Conservation (phyloP, 2,797 vertebrate genomes). For the Acridotheres tristis region DNA sequence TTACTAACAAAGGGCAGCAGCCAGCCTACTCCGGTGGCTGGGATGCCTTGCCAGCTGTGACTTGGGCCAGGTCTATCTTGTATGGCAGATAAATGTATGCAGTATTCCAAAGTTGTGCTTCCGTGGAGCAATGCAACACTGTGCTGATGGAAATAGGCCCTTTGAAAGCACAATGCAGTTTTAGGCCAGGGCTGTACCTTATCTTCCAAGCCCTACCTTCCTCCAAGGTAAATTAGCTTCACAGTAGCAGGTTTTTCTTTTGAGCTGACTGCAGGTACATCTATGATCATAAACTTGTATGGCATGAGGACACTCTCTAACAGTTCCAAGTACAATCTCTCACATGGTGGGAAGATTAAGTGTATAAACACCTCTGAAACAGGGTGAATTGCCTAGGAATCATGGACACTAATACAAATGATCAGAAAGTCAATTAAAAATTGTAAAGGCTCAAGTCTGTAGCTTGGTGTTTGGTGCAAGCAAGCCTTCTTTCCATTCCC, state of each 20-base stretch:
- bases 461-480: neutral
- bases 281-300: neutral
- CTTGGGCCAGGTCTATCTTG: neutral
- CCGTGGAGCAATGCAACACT: neutral
- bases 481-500: neutral
- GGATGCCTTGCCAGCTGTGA: neutral
- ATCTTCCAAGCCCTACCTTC: neutral
- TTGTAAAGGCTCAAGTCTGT: neutral
- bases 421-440: neutral
- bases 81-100: fast-evolving
- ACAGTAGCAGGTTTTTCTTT: neutral
- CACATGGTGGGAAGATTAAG: neutral
- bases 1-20: neutral
- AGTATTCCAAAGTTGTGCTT: neutral
- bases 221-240: neutral
- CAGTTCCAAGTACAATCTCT: neutral
- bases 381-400: neutral
- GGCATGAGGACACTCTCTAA: fast-evolving
- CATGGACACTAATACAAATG: neutral
- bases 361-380: neutral
- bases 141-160: neutral
- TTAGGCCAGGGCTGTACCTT: neutral
- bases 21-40: neutral
- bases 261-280: neutral
- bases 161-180: neutral